These are phyloP conservation scores for Craseonycteris thonglongyai DNA, from an alignment of 2,113 vertebrate genomes.

Conservation along the genomic window DNA sequence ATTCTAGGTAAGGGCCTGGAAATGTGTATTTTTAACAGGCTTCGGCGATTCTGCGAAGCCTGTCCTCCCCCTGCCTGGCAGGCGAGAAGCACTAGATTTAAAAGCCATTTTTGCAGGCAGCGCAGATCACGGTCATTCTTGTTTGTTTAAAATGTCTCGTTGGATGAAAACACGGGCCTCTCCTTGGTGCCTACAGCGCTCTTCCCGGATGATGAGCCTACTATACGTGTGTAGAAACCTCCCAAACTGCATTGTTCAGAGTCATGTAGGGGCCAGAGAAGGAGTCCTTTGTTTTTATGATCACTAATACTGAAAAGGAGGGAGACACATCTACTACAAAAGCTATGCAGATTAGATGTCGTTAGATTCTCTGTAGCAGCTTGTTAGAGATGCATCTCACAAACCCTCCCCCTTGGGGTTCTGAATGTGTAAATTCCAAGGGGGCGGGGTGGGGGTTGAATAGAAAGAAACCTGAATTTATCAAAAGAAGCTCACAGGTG, in stretches of 20 bases:
- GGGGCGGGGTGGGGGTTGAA: not conserved
- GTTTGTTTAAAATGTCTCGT: not conserved
- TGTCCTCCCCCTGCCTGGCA: not conserved
- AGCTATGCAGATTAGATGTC: not conserved
- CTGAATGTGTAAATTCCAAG: not conserved
- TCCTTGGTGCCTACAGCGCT: not conserved
- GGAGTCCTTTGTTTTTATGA: not conserved
- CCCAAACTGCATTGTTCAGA: not conserved
- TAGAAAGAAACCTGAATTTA: not conserved
- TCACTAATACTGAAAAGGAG: not conserved
- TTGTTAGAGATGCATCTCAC: fast-evolving
- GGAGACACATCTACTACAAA: not conserved
- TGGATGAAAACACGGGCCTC: not conserved
- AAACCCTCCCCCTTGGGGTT: not conserved
- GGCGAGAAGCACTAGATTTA: not conserved
- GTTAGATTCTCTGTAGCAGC: not conserved
- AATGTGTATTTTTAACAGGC: not conserved
- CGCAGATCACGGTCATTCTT: not conserved
- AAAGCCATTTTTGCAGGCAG: not conserved
- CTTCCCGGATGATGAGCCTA: not conserved
- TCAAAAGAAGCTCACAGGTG: not conserved
- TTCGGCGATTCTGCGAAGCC: not conserved
- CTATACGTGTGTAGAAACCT: not conserved
- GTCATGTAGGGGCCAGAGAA: not conserved
- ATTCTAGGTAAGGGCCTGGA: not conserved